Evolutionary conservation across 2,888 invertebrate genomes (phyloP).

Genomic region (Colletes collaris): DNA sequence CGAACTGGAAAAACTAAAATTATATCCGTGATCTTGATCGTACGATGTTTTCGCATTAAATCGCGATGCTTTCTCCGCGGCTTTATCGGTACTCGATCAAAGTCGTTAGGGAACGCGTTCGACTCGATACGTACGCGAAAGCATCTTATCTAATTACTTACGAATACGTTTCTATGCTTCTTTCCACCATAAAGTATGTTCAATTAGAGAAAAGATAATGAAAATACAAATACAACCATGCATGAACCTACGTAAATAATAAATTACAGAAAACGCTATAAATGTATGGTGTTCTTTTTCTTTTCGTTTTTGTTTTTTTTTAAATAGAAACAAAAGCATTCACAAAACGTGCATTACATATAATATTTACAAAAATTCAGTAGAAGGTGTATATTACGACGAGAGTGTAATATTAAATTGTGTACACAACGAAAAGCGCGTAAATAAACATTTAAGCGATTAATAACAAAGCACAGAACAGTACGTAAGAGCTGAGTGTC

Average conservation of each 20-base stretch:
- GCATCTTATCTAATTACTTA: conserved; percentile 64
- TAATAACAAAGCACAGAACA: conserved; percentile 69
- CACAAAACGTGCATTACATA: conserved; percentile 54
- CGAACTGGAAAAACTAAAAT: not conserved
- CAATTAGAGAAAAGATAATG: conserved; percentile 43
- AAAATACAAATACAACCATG: conserved; percentile 49
- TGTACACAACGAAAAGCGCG: conserved; percentile 46
- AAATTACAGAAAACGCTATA: conserved; percentile 2
- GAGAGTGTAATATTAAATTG: conserved; percentile 32
- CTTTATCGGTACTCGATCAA: not conserved
- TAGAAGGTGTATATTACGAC: conserved; percentile 13
- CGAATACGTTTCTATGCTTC: conserved; percentile 59
- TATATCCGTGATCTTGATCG: not conserved
- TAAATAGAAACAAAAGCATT: conserved; percentile 34
- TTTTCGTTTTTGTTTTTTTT: no score
- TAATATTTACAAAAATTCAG: conserved; percentile 28
- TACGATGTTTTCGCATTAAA: not conserved
- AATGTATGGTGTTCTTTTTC: not conserved
- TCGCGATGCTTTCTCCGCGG: not conserved
- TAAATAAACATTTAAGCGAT: conserved; percentile 49
- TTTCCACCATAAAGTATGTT: conserved; percentile 57
- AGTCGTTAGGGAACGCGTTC: conserved; percentile 1
- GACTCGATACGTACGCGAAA: conserved; percentile 16
- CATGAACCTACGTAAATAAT: conserved; percentile 27
- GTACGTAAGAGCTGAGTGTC: conserved; percentile 77